These are phyloP conservation scores for Drosophila gunungcola DNA, from an alignment of 1,140 invertebrate species.

Conservation along the genomic window DNA sequence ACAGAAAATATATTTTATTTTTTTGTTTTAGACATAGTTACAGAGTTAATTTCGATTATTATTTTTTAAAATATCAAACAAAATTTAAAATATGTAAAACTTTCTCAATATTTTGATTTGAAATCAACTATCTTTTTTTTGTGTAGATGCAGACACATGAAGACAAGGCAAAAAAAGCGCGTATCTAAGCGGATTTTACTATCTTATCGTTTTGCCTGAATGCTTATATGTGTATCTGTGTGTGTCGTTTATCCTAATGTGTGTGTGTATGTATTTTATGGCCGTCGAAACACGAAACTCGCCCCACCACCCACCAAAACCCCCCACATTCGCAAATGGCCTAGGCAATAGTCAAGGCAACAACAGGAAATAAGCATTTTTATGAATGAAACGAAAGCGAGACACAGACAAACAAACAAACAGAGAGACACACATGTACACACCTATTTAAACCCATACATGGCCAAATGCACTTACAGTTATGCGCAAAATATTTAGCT, in stretches of 20 bases:
- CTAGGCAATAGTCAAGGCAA: conserved; percentile 56
- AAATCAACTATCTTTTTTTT: background rate
- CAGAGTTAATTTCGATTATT: too few species aligned
- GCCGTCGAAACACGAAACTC: conserved; percentile 72
- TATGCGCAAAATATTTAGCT: conserved; percentile 62
- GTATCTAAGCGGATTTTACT: conserved; percentile 83
- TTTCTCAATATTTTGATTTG: background rate
- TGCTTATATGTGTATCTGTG: conserved; percentile 35
- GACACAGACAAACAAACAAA: conserved; percentile 35
- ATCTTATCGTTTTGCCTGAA: conserved; percentile 74
- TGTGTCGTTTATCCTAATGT: conserved; percentile 16
- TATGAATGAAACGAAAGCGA: conserved; percentile 79
- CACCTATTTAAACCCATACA: conserved; percentile 27
- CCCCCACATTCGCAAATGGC: conserved; percentile 2
- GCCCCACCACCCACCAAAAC: conserved; percentile 19
- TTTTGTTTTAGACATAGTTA: background rate
- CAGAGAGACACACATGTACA: conserved; percentile 21
- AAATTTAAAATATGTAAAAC: too few species aligned
- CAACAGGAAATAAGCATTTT: conserved; percentile 83
- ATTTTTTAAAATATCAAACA: too few species aligned
- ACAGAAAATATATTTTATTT: too few species aligned
- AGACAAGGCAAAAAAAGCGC: conserved; percentile 50
- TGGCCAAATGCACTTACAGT: conserved; percentile 47
- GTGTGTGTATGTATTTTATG: conserved; percentile 60
- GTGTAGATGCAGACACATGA: conserved; percentile 12